These are phyloP conservation scores for Himalopsyche kuldschensis DNA, from an alignment of 2,888 invertebrate species.

Conservation along the genomic window DNA sequence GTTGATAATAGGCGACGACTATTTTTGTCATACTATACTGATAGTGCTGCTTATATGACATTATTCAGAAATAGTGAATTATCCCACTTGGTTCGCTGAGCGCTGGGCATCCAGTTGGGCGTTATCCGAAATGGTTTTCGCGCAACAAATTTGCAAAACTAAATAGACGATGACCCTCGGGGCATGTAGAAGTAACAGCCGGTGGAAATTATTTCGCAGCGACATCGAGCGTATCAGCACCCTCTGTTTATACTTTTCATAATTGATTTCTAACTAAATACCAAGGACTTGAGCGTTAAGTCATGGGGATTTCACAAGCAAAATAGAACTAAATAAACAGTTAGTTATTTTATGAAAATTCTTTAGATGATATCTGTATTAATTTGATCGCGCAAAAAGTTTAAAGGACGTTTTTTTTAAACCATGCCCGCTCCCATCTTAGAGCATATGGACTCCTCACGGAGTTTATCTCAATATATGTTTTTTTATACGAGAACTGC, in stretches of 20 bases:
- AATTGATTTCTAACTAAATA: neutral
- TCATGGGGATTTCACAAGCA: neutral
- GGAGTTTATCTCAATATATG: too few relatives aligned
- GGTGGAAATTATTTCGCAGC: conserved; percentile 32
- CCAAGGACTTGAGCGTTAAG: neutral
- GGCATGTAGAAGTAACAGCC: conserved; percentile 27
- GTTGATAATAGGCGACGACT: too few relatives aligned
- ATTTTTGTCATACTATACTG: too few relatives aligned
- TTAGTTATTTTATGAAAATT: too few relatives aligned
- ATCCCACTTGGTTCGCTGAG: neutral
- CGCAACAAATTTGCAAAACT: conserved; percentile 37
- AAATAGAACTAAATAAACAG: neutral
- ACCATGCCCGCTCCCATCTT: too few relatives aligned
- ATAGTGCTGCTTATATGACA: too few relatives aligned
- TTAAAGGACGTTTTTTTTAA: too few relatives aligned
- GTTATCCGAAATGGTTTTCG: conserved; percentile 7
- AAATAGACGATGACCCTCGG: conserved; percentile 23
- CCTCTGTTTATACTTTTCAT: neutral
- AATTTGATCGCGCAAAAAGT: too few relatives aligned
- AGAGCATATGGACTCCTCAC: too few relatives aligned
- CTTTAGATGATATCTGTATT: too few relatives aligned
- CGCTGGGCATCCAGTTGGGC: neutral
- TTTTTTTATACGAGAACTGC: too few relatives aligned
- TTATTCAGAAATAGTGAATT: too few relatives aligned
- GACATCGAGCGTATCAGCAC: neutral